Evolutionary conservation across 1,140 invertebrate species (phyloP).

Genomic region (Metaphire vulgaris): DNA sequence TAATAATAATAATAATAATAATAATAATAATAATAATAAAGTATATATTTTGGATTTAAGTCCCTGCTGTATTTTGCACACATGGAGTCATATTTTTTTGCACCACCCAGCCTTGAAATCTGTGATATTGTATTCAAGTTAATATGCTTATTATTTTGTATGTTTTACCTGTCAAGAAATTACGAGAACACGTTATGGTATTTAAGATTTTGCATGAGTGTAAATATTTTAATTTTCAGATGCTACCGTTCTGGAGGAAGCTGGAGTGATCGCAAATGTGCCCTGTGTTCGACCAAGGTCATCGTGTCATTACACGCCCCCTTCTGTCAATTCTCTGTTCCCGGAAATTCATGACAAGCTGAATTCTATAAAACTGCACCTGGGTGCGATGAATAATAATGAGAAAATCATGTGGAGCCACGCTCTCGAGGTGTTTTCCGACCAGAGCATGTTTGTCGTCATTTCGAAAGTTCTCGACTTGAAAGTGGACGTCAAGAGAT

Average conservation of each 20-base stretch:
- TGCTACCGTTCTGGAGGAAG: constrained; percentile 46
- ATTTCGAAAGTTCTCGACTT: background rate
- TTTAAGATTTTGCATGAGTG: too few relatives aligned
- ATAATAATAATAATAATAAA: too few relatives aligned
- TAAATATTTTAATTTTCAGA: constrained; percentile 34
- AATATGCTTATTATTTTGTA: too few relatives aligned
- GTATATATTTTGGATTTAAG: too few relatives aligned
- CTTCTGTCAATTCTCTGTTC: constrained; percentile 33
- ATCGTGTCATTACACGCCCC: constrained; percentile 48
- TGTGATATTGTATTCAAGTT: too few relatives aligned
- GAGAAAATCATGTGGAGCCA: constrained; percentile 48
- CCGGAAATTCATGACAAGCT: constrained; percentile 31
- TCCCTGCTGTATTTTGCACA: too few relatives aligned
- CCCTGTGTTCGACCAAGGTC: constrained; percentile 40
- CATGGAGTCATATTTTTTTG: too few relatives aligned
- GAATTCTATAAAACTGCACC: constrained; percentile 33
- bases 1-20: too few relatives aligned
- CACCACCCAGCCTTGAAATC: too few relatives aligned
- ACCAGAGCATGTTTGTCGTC: constrained; percentile 37
- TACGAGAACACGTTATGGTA: too few relatives aligned
- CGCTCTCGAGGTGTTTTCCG: constrained; percentile 45
- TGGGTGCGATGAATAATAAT: constrained; percentile 25
- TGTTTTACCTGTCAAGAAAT: too few relatives aligned
- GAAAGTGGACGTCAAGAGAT: constrained; percentile 60
- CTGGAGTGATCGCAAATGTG: constrained; percentile 40